Percentiles rank a stretch among this genome's conserved stretches.
phyloP scores from a whole-genome alignment of 2,888 invertebrate species.

The Adelphocoris suturalis region DNA sequence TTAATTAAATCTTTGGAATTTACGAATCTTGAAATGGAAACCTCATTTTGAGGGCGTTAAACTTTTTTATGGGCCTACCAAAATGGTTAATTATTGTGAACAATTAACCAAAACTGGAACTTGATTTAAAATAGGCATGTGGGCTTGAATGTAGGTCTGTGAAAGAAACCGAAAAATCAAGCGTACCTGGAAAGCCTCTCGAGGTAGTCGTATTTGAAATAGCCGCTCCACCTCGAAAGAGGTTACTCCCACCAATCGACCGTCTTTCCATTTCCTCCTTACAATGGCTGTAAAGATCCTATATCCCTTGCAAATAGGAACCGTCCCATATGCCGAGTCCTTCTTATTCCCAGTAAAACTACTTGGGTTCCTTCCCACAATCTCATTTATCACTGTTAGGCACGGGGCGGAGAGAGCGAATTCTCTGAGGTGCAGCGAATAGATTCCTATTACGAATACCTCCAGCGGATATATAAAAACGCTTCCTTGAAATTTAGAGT shows the following conservation, averaged over 20 bases:
- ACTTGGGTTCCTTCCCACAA: slow-evolving; percentile 12
- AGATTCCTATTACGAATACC: slow-evolving; percentile 25
- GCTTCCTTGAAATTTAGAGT: background rate
- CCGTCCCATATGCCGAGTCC: slow-evolving; percentile 19
- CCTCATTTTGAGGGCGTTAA: too few species aligned
- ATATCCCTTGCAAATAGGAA: slow-evolving; percentile 25
- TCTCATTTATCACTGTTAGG: slow-evolving; percentile 43
- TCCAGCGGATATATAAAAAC: background rate
- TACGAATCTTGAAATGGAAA: too few species aligned
- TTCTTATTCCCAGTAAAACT: background rate
- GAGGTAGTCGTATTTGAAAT: background rate
- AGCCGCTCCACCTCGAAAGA: background rate
- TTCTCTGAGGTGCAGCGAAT: slow-evolving; percentile 30
- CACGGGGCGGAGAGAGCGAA: slow-evolving; percentile 13
- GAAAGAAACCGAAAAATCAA: too few species aligned
- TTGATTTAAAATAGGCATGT: too few species aligned
- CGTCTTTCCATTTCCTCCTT: slow-evolving; percentile 13
- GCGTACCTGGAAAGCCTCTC: background rate
- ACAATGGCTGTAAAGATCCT: slow-evolving; percentile 25
- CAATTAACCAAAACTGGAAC: too few species aligned
- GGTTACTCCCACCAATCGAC: slow-evolving; percentile 8
- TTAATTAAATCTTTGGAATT: too few species aligned
- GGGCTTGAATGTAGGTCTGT: too few species aligned
- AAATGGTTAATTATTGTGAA: too few species aligned
- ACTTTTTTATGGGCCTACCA: too few species aligned